These are phyloP conservation scores for Heliconius erato DNA, from an alignment of 2,888 invertebrate species.

Conservation along the genomic window DNA sequence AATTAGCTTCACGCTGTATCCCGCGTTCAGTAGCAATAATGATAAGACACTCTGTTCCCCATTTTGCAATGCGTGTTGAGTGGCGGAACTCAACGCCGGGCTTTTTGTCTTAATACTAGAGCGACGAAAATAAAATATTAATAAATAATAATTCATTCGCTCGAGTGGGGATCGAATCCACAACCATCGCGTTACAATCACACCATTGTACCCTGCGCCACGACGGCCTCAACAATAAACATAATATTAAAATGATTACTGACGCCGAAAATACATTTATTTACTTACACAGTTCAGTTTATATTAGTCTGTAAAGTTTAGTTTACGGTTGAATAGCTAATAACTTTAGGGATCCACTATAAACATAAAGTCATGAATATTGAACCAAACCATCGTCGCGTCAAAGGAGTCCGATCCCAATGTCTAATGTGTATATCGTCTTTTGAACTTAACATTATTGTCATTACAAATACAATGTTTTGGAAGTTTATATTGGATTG, in stretches of 20 bases:
- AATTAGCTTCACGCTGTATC: no score
- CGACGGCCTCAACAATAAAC: neutral
- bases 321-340: conserved; percentile 1
- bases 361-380: conserved; percentile 8
- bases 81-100: no score
- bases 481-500: neutral
- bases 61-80: no score
- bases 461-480: neutral
- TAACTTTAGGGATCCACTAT: conserved; percentile 8
- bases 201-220: no score
- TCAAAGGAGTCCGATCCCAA: neutral
- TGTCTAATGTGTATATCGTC: neutral
- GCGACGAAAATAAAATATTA: no score
- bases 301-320: neutral
- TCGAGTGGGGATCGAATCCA: no score
- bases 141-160: no score
- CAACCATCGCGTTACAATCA: no score
- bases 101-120: no score
- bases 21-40: no score
- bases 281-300: conserved; percentile 11
- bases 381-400: neutral
- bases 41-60: no score
- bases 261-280: conserved; percentile 14
- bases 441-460: neutral
- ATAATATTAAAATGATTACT: neutral